phyloP scores from a whole-genome alignment of 1,140 invertebrate species.

The Leptestheria dahalacensis region DNA sequence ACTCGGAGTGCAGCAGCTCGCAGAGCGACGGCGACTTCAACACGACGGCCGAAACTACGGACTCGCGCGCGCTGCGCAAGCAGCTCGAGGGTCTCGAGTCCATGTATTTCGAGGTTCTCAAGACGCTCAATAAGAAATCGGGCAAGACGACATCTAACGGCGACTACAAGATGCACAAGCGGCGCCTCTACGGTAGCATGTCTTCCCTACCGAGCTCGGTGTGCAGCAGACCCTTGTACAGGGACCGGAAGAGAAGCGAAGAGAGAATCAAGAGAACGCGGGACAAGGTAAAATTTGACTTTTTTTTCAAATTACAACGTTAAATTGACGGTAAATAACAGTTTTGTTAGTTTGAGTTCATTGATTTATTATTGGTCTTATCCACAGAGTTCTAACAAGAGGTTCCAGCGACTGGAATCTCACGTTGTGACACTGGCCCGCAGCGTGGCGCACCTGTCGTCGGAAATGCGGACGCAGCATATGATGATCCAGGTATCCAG shows the following conservation, averaged over 20 bases:
- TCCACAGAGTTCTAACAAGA: constrained; percentile 59
- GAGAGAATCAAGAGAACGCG: constrained; percentile 15
- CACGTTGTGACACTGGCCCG: constrained; percentile 81
- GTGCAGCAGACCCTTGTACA: constrained; percentile 46
- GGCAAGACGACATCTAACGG: not conserved
- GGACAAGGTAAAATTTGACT: not conserved
- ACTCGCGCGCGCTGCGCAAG: constrained; percentile 58
- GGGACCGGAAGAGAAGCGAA: constrained; percentile 39
- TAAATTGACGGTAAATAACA: not conserved
- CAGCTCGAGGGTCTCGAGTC: constrained; percentile 72
- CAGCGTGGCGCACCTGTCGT: constrained; percentile 81
- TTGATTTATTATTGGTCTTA: constrained; percentile 14
- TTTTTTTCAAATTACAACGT: not conserved
- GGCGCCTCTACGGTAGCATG: constrained; percentile 48
- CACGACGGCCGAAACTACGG: constrained; percentile 39
- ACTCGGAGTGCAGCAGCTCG: constrained; percentile 40
- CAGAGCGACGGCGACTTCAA: constrained; percentile 55
- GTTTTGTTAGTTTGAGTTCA: too few species aligned
- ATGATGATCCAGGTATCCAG: constrained; percentile 52
- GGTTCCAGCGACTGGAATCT: constrained; percentile 76
- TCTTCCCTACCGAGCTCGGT: constrained; percentile 69
- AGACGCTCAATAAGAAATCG: constrained; percentile 36
- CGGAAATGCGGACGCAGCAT: constrained; percentile 81
- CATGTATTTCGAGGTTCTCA: constrained; percentile 70
- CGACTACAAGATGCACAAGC: constrained; percentile 17